Evolutionary conservation across 2,888 invertebrate species (phyloP), one percentile per base, ranked within the genome.

Genomic region (Dynastes hyllus): DNA sequence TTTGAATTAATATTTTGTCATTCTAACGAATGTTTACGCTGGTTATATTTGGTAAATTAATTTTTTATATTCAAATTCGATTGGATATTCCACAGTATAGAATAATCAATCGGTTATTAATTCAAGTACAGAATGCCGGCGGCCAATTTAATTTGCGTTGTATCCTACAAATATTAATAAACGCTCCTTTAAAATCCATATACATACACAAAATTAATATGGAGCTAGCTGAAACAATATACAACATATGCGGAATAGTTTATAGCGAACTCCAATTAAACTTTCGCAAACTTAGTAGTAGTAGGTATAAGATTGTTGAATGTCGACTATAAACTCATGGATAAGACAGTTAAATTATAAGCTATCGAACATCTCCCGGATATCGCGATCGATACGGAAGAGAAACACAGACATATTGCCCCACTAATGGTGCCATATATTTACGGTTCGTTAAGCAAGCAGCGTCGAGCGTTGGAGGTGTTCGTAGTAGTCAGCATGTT

Each of bases 241-340:
- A 71, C 11, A 58, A 73, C 73, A 73, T 58, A 61, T 73, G 37
- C 40, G 22, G 73, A 58, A 73, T 40, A 58, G 73, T 73, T 73
- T 22, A 73, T 58, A 58, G n/a, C 6, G 58, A 58, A 55, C 29
- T 58, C 58, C 73, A 50, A 69, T 69, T 73, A 61, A 73, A 73
- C 58, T 73, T 73, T 61, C 58, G 6, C 58, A 40, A 73, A 73
- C 55, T 73, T 73, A 32, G 29, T 32, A 63, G 45, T 1, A 63
- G 45, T 5, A 16, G 40, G 5, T 45, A 67, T 45, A 45, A 45
- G 69, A 51, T 51, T 51, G 69, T 69, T 69, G 29, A 29, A 66
- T 40, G 40, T 4, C 13, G n/a, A n/a, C n/a, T 66, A 66, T 40
- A 40, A 37, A 40, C 16, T 66, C 45, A 40, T 40, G 66, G 40